Evolutionary conservation across 2,797 vertebrate genomes (phyloP).

Genomic region (Platalea minor): DNA sequence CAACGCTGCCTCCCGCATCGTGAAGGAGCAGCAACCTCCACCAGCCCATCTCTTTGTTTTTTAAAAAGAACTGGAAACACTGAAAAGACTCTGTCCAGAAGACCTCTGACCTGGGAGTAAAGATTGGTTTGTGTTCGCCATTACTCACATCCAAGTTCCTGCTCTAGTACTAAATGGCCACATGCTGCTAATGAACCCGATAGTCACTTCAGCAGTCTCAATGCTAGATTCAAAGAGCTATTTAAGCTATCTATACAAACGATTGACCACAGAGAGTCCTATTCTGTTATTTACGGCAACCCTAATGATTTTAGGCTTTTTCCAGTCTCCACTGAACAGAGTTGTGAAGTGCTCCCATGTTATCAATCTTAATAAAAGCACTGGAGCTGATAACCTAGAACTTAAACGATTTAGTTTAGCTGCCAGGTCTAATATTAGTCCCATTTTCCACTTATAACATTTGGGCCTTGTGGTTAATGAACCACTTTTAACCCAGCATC

Average conservation of each 20-base stretch:
- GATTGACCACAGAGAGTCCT: background rate
- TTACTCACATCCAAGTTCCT: background rate
- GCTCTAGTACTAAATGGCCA: background rate
- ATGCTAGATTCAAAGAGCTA: background rate
- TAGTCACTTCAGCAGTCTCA: background rate
- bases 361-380: constrained; percentile 46
- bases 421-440: background rate
- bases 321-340: background rate
- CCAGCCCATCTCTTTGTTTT: background rate
- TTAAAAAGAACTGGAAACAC: background rate
- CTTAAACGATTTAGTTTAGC: background rate
- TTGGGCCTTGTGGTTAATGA: background rate
- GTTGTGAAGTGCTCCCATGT: background rate
- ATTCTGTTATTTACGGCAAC: background rate
- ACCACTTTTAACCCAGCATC: background rate
- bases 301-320: background rate
- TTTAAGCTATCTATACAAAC: background rate
- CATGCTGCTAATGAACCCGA: background rate
- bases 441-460: background rate
- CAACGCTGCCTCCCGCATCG: fast-evolving
- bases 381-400: constrained; percentile 10
- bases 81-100: background rate
- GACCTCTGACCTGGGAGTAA: background rate
- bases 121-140: background rate
- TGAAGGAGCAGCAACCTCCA: background rate